Evolutionary conservation across 2,113 vertebrate genomes (phyloP).

Genomic region (Narcine bancroftii): DNA sequence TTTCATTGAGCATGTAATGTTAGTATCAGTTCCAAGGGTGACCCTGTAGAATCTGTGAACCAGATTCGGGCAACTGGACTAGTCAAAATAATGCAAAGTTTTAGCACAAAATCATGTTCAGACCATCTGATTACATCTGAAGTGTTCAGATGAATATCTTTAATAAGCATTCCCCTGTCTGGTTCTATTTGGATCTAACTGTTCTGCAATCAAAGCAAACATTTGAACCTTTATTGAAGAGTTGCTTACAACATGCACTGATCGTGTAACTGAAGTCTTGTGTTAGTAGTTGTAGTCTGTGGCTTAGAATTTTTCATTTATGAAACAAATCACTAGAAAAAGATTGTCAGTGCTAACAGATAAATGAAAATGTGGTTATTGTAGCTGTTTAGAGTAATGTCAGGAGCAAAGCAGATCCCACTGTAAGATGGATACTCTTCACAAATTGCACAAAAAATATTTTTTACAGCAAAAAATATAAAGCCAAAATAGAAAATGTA

Average conservation of each 20-base stretch:
- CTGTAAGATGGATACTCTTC: background rate
- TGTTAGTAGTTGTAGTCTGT: background rate
- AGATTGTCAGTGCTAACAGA: background rate
- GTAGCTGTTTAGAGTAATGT: background rate
- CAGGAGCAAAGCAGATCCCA: background rate
- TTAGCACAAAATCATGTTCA: background rate
- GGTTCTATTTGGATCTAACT: background rate
- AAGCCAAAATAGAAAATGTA: background rate
- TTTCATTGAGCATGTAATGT: too few relatives aligned
- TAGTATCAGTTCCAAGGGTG: background rate
- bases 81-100: background rate
- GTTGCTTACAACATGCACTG: background rate
- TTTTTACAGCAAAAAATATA: background rate
- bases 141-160: background rate
- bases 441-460: background rate
- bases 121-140: background rate
- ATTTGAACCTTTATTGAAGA: background rate
- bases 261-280: background rate
- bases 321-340: background rate
- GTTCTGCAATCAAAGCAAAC: constrained; percentile 24
- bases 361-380: background rate
- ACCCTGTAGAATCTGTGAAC: background rate
- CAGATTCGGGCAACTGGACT: background rate
- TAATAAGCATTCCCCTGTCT: background rate
- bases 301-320: background rate